A percentile compares a stretch with the other conserved stretches of the same genome.
Evolutionary conservation across 1,140 invertebrate species (phyloP).

Genomic region (Laodelphax striatellus): DNA sequence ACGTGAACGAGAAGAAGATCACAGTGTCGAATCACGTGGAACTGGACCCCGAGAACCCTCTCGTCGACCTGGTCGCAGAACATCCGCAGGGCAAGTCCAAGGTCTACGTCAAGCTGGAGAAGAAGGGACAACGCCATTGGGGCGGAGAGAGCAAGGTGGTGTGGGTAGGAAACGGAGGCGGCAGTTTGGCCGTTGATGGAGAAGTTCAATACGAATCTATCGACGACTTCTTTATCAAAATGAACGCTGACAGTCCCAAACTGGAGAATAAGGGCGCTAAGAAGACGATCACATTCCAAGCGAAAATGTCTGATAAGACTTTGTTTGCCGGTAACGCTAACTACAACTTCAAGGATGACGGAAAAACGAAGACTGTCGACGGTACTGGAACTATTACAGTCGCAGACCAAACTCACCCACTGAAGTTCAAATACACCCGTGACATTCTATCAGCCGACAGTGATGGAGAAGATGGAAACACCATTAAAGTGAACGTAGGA

Average conservation of each 20-base stretch:
- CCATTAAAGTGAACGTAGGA: background rate
- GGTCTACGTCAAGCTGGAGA: constrained; percentile 15
- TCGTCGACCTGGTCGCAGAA: constrained; percentile 17
- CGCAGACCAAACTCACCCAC: constrained; percentile 48
- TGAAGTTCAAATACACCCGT: constrained; percentile 56
- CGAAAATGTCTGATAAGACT: constrained; percentile 48
- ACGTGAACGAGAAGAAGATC: constrained; percentile 31
- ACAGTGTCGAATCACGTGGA: constrained; percentile 32
- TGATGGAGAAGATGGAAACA: constrained; percentile 8
- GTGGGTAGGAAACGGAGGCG: constrained; percentile 21
- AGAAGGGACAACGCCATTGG: constrained; percentile 13
- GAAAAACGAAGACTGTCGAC: constrained; percentile 53
- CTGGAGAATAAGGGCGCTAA: constrained; percentile 38
- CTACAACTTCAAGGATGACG: constrained; percentile 37
- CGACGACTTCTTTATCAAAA: constrained; percentile 49
- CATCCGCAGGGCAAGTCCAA: constrained; percentile 20
- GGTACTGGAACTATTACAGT: constrained; percentile 53
- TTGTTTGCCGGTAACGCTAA: constrained; percentile 42
- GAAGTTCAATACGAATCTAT: constrained; percentile 44
- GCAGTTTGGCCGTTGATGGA: constrained; percentile 28
- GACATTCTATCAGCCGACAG: constrained; percentile 35
- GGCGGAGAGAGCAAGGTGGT: constrained; percentile 8
- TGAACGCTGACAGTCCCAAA: constrained; percentile 49
- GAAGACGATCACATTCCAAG: constrained; percentile 47
- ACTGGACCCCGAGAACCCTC: constrained; percentile 30